These are phyloP conservation scores for Sparus aurata DNA, from an alignment of 2,797 vertebrate species.

Conservation along the genomic window DNA sequence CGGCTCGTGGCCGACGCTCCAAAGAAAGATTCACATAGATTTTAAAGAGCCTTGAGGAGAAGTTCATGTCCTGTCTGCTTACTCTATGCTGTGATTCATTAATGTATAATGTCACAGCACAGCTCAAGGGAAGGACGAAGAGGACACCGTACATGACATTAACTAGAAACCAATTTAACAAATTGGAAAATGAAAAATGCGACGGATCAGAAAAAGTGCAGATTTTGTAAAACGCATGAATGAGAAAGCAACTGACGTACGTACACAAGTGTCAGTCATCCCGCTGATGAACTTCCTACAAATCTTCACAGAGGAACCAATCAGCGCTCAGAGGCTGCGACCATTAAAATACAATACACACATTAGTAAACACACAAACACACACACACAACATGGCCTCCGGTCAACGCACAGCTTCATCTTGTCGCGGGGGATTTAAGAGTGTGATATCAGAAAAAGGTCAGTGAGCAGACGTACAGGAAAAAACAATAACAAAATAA, in stretches of 20 bases:
- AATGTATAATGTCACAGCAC: conserved; percentile 41
- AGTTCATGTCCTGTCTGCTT: neutral
- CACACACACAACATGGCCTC: conserved; percentile 17
- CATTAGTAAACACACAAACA: conserved; percentile 15
- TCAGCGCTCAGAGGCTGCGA: conserved; percentile 9
- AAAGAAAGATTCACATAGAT: neutral
- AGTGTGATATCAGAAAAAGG: conserved; percentile 38
- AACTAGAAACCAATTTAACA: neutral
- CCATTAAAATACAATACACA: conserved; percentile 11
- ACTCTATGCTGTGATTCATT: conserved; percentile 7
- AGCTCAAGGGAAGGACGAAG: neutral
- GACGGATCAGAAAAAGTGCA: too few relatives aligned
- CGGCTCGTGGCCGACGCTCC: neutral
- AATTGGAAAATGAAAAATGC: neutral
- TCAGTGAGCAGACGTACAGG: conserved; percentile 32
- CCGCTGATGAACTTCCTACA: conserved; percentile 8
- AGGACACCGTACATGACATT: neutral
- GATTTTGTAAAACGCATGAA: neutral
- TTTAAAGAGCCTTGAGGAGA: neutral
- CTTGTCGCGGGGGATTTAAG: conserved; percentile 22
- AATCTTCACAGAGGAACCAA: neutral
- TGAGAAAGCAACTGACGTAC: too few relatives aligned
- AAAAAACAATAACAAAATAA: neutral
- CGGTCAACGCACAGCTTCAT: neutral
- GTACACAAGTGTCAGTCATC: neutral